phyloP scores from a whole-genome alignment of 1,140 invertebrate species.

The Tribolium castaneum region DNA sequence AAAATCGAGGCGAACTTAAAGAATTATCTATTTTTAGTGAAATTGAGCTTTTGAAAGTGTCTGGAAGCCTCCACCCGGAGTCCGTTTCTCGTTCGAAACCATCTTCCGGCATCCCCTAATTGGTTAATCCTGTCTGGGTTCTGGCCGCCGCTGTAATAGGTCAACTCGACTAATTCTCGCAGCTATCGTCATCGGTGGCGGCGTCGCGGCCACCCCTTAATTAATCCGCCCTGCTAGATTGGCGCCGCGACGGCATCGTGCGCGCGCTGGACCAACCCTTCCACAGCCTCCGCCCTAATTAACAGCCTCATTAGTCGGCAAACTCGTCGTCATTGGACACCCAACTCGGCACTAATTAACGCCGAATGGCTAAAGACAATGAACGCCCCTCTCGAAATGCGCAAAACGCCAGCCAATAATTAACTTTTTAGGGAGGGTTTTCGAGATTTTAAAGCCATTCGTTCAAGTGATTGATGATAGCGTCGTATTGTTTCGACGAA shows the following conservation, averaged over 20 bases:
- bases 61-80: background rate
- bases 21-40: too few species aligned
- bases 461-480: background rate
- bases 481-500: background rate
- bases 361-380: constrained; percentile 17
- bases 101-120: constrained; percentile 17
- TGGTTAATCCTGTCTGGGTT: constrained; percentile 34
- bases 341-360: constrained; percentile 31
- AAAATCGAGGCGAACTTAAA: too few species aligned
- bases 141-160: constrained; percentile 43
- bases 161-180: constrained; percentile 48
- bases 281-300: constrained; percentile 54
- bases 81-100: background rate
- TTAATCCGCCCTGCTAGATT: constrained; percentile 54
- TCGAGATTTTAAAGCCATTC: background rate
- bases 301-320: constrained; percentile 50
- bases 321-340: constrained; percentile 46
- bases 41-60: too few species aligned
- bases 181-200: constrained; percentile 32
- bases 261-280: constrained; percentile 54
- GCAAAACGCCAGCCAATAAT: background rate
- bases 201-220: constrained; percentile 50
- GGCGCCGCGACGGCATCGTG: constrained; percentile 44
- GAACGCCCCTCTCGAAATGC: constrained; percentile 13
- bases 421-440: background rate